Base-by-base conservation (phyloP, 2,797 vertebrate genomes). In the Hydrolagus colliei region DNA sequence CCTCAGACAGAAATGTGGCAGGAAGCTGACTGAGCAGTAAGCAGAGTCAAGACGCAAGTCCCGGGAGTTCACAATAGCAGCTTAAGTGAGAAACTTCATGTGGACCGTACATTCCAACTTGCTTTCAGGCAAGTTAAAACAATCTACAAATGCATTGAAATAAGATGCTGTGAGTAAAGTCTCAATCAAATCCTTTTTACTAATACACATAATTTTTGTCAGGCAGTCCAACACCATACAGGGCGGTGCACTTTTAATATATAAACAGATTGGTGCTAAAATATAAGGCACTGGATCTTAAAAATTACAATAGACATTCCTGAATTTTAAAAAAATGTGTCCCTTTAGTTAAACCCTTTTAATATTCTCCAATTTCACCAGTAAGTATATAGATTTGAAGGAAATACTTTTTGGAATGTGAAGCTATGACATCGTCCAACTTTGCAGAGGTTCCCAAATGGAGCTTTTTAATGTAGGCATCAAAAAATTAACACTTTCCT, bases 261-360 rank as follows among this genome's bases (percentile, higher is more conserved):
- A 67, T 71, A 68, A 27, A 41, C 9, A 67, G 14, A 84, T 67
- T 84, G 68, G 27, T 9, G 13, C 67, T 41, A 84, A 80, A 32
- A 32, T 80, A 80, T 27, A 80, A 82, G 65, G 77, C 22, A 79
- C 9, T 6, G 41, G 16, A n/a, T 82, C 14, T 68, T 11, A 68
- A 77, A 52, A 84, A 68, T 68, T n/a, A 9, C 35, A 68, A 52
- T 67, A 63, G 41, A 32, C 27, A 82, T 82, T 20, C 20, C 11
- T 71, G 27, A 84, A 52, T 71, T 68, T 11, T 35, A 84, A 41
- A 84, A 84, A 82, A 84, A 68, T 71, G 65, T 84, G 52, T 84
- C 32, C 59, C 16, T 7, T 20, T 52, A 52, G 71, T 27, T 71
- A 71, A 84, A 84, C 13, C 18, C 65, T 82, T 68, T 16, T 16